These are phyloP conservation scores for Cheilosia pagana DNA, from an alignment of 2,888 invertebrate genomes.

Conservation along the genomic window DNA sequence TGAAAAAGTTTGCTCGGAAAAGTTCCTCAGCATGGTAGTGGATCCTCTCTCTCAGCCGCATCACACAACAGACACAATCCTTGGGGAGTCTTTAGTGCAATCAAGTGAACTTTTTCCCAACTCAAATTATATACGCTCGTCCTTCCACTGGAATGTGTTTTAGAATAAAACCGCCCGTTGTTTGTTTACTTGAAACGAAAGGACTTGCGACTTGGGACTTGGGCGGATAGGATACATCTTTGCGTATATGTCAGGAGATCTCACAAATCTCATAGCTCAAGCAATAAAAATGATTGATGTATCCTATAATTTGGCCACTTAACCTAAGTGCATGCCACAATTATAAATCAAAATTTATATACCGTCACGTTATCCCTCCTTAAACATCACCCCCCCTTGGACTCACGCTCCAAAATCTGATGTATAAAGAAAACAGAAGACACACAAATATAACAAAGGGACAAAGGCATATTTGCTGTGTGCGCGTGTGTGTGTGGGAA, in stretches of 20 bases:
- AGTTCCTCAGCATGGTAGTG: slow-evolving; percentile 39
- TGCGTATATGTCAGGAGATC: background rate
- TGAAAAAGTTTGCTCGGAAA: slow-evolving; percentile 55
- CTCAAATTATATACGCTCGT: slow-evolving; percentile 65
- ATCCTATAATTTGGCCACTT: slow-evolving; percentile 68
- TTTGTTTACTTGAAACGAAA: slow-evolving; percentile 6
- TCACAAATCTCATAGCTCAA: slow-evolving; percentile 40
- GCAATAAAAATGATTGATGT: slow-evolving; percentile 60
- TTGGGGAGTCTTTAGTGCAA: slow-evolving; percentile 48
- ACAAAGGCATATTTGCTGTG: slow-evolving; percentile 35
- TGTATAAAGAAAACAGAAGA: slow-evolving; percentile 35
- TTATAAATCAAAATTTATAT: slow-evolving; percentile 73
- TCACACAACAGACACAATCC: slow-evolving; percentile 14
- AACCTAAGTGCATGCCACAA: slow-evolving; percentile 69
- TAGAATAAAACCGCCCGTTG: background rate
- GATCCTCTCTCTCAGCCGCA: slow-evolving; percentile 12
- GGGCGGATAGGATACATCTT: background rate
- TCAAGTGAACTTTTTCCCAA: slow-evolving; percentile 48
- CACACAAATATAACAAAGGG: slow-evolving; percentile 17
- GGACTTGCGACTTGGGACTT: too few species aligned
- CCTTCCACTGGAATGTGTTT: slow-evolving; percentile 46
- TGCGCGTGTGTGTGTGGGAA: slow-evolving; percentile 34
- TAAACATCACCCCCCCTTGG: slow-evolving; percentile 8
- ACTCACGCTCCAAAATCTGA: background rate
- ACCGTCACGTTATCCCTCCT: slow-evolving; percentile 63